Evolutionary conservation across 1,140 invertebrate species (phyloP), one percentile per base, ranked within the genome.

Genomic region (Riptortus pedestris): DNA sequence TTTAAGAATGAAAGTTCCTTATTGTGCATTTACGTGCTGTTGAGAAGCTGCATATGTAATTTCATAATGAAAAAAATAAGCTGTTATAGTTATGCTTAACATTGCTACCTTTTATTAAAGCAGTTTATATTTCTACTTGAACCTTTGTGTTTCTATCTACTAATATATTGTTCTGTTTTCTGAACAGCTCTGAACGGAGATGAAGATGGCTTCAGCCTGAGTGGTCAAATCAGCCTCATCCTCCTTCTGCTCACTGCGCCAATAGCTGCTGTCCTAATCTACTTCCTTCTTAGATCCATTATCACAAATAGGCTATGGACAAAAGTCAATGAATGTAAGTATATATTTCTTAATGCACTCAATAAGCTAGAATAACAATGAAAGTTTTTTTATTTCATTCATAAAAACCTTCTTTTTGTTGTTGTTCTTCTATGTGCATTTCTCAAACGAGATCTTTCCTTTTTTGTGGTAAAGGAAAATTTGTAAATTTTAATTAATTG

Each of bases 311-410:
- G 16, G 24, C 29, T 60, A 43, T 60, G 31, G 38, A 28, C 16
- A 14, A 43, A 60, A 26, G 29, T 45, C 18, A 45, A 45, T 24
- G 59, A 60, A 45, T 60, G 31, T 60, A 28, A 60, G 38, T 45
- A 33, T 20, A 16, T 43, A 43, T 38, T 20, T 29, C 16, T 59
- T 59, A 14, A 29, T 16, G 16, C 20, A 24, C 24, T 24, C n/a
- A 57, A 57, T 11, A 57, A 20, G 2, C n/a, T n/a, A n/a, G n/a
- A n/a, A n/a, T n/a, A n/a, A n/a, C 11, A 45, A 2, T 2, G 43
- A 45, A 45, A 45, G 1, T 45, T 45, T 45, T 47, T n/a, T 47
- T 47, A 20, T 47, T 47, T 47, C 1, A 47, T 20, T 20, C n/a
- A n/a, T n/a, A 4, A 45, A n/a, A n/a, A n/a, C n/a, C n/a, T n/a